These are phyloP conservation scores for Sipha flava DNA, from an alignment of 1,140 invertebrate species.

Conservation along the genomic window DNA sequence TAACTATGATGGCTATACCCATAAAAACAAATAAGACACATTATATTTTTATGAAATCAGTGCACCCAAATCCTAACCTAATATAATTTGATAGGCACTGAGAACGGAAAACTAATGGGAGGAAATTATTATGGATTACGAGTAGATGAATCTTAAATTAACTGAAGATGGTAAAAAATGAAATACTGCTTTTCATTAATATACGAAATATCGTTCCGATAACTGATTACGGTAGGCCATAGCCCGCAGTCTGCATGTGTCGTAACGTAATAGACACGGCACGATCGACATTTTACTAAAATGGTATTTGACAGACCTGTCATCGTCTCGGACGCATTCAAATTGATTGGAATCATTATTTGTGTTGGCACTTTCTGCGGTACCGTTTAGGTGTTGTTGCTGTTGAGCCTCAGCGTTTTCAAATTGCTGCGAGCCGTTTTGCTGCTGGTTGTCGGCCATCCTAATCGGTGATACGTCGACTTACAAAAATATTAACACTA, in stretches of 20 bases:
- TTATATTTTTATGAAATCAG: background rate
- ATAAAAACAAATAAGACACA: background rate
- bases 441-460: constrained; percentile 27
- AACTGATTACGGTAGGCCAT: too few species aligned
- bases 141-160: too few species aligned
- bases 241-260: too few species aligned
- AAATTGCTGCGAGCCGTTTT: constrained; percentile 29
- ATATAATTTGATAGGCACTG: background rate
- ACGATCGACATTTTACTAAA: background rate
- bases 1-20: too few species aligned
- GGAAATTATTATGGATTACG: too few species aligned
- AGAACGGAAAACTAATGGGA: background rate
- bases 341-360: constrained; percentile 20
- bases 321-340: constrained; percentile 19
- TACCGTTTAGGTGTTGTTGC: constrained; percentile 5
- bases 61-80: constrained; percentile 9
- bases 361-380: background rate
- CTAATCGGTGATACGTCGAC: background rate
- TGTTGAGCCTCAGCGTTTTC: background rate
- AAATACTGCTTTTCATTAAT: too few species aligned
- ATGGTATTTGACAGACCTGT: background rate
- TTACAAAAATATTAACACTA: constrained; percentile 18
- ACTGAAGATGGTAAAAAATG: too few species aligned
- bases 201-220: too few species aligned
- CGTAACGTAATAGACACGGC: background rate